These are phyloP conservation scores for Pseudomyrmex dendroicus DNA, from an alignment of 1,140 invertebrate species.

Conservation along the genomic window DNA sequence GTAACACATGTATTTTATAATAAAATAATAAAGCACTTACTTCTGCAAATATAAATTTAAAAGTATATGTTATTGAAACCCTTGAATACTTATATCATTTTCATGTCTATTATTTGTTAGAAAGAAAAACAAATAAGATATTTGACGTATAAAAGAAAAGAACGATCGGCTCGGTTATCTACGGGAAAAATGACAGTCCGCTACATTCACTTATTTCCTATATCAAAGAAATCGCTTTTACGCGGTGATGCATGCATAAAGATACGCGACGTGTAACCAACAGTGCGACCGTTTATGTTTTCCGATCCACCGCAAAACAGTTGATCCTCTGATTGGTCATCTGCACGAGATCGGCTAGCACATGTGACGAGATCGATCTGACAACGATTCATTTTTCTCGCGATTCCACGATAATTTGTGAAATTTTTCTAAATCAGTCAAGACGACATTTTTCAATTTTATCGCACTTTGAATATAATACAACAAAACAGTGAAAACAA, in stretches of 20 bases:
- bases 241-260: neutral
- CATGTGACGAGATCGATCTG: constrained; percentile 26
- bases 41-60: neutral
- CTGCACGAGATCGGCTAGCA: constrained; percentile 64
- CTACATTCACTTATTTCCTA: constrained; percentile 6
- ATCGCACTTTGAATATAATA: constrained; percentile 56
- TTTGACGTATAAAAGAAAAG: neutral
- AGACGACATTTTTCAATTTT: constrained; percentile 62
- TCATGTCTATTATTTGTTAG: neutral
- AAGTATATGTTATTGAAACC: neutral
- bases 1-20: neutral
- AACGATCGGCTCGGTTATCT: neutral
- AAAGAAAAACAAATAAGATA: neutral
- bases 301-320: constrained; percentile 56
- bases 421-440: constrained; percentile 74
- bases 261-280: constrained; percentile 20
- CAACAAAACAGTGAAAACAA: constrained; percentile 9
- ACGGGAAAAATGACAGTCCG: neutral
- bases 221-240: constrained; percentile 24
- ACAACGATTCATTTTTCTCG: constrained; percentile 62
- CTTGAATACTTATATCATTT: neutral
- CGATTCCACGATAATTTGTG: constrained; percentile 60
- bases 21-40: neutral
- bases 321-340: constrained; percentile 70
- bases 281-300: constrained; percentile 48